phyloP scores from a whole-genome alignment of 2,888 invertebrate species.

The Dryobotodes eremita region DNA sequence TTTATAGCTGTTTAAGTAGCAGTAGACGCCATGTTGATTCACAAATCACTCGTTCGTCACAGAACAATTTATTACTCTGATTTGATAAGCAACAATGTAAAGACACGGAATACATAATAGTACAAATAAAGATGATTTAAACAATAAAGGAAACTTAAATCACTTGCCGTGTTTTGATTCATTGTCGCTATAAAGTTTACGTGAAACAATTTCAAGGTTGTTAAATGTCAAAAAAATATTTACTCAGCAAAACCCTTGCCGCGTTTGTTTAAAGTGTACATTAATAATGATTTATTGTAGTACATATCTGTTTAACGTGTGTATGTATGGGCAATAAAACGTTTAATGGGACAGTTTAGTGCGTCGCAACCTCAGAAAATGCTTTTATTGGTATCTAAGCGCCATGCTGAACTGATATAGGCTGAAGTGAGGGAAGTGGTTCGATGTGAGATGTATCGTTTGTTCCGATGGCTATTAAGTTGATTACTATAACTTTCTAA shows the following conservation, averaged over 20 bases:
- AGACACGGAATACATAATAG: too few species aligned
- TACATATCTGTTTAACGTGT: constrained; percentile 87
- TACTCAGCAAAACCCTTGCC: constrained; percentile 82
- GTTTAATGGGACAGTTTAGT: constrained; percentile 87
- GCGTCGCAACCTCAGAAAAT: constrained; percentile 83
- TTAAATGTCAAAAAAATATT: constrained; percentile 87
- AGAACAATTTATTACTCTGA: constrained; percentile 70
- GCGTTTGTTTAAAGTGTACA: constrained; percentile 84
- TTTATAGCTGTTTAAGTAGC: constrained; percentile 62
- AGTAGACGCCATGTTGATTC: constrained; percentile 65
- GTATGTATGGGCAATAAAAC: constrained; percentile 86
- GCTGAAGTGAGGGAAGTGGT: constrained; percentile 72
- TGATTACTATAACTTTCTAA: constrained; percentile 64
- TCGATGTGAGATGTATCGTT: constrained; percentile 62
- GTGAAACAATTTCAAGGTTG: constrained; percentile 82
- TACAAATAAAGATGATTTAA: constrained; percentile 66
- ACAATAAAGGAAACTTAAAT: constrained; percentile 79
- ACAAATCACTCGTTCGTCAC: constrained; percentile 72
- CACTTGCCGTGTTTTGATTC: constrained; percentile 78
- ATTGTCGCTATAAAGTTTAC: constrained; percentile 82
- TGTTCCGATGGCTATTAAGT: constrained; percentile 60
- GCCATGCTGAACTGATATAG: constrained; percentile 79
- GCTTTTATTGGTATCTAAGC: constrained; percentile 87
- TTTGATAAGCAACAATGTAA: constrained; percentile 81
- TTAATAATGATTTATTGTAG: constrained; percentile 88